Conservation (phyloP, 2,888 invertebrate species). For the Sarcophaga carnaria region DNA sequence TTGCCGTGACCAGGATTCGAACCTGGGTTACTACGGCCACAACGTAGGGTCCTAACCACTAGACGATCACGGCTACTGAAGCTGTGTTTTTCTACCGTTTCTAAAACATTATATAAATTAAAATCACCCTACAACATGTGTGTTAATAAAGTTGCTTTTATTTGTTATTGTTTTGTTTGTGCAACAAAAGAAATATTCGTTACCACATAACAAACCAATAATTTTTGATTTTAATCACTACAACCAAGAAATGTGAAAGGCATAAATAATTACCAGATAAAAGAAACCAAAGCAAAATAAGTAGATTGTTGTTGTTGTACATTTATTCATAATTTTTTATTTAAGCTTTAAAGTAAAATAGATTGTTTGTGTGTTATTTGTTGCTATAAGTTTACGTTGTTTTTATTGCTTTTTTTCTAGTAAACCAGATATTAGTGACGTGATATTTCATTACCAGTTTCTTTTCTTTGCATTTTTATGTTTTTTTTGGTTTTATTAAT, state of each 20-base stretch:
- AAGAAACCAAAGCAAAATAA: slow-evolving; percentile 2
- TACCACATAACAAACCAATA: background rate
- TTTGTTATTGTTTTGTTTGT: slow-evolving; percentile 6
- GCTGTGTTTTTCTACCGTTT: background rate
- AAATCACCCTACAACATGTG: background rate
- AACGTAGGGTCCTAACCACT: slow-evolving; percentile 82
- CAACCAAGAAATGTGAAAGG: slow-evolving; percentile 32
- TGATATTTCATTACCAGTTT: background rate
- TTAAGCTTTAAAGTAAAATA: background rate
- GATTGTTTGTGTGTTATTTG: background rate
- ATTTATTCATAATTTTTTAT: background rate
- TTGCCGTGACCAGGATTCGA: slow-evolving; percentile 81
- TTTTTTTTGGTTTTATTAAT: background rate
- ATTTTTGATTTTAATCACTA: background rate
- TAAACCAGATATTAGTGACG: background rate
- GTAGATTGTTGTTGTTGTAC: background rate
- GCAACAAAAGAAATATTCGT: slow-evolving; percentile 1
- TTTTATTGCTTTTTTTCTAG: slow-evolving; percentile 7
- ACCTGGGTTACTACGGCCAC: slow-evolving; percentile 82
- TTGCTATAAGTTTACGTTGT: background rate
- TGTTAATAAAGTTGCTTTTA: background rate
- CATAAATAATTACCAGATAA: slow-evolving; percentile 8
- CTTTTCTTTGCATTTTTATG: background rate
- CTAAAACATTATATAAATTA: background rate
- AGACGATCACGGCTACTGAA: slow-evolving; percentile 80